Evolutionary conservation across 2,888 invertebrate species (phyloP), one percentile per base, ranked within the genome.

Genomic region (Trichopria drosophilae): DNA sequence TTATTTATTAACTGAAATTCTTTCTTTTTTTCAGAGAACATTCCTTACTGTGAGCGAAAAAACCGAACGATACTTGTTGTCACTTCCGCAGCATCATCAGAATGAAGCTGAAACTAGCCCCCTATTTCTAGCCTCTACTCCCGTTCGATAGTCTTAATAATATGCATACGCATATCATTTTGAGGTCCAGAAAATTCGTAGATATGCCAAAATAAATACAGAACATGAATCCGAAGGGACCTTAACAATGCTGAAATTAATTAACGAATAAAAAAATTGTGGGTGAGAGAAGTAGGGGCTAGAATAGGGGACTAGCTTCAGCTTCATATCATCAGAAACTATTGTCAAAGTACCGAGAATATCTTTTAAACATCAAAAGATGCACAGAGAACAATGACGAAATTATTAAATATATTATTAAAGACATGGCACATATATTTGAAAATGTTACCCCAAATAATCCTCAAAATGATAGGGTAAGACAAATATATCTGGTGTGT

Each of bases 391-490:
- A 87, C 7, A 86, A 86, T 69, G 80, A 83, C 36, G 77, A 78
- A 34, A 79, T 84, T 15, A 84, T 85, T 4, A 85, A 87, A 52
- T 74, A 86, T 18, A 87, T 93, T 31, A 83, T 90, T 32, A 82
- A 86, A 69, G 84, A 91, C 72, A 90, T 87, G n/a, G 84, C 87
- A 37, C 83, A 83, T 24, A 87, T 93, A 78, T 93, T 93, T 73
- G 90, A 89, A 72, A 93, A 92, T 71, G 85, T 84, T 26, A 72
- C 68, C 51, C 77, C 72, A 45, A 55, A 67, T 28, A 65, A 69
- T 64, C 59, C 68, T 26, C 67, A 73, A 53, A 64, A 63, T 36
- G 73, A 73, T 45, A 68, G 65, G 65, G 73, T 75, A 71, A 70
- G 70, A 62, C 50, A 61, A 51, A 37, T 60, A 48, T 50, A 46